Percentiles rank a stretch among this genome's conserved stretches.
Evolutionary conservation across 2,113 vertebrate species (phyloP).

Genomic region (Calyptomena viridis): DNA sequence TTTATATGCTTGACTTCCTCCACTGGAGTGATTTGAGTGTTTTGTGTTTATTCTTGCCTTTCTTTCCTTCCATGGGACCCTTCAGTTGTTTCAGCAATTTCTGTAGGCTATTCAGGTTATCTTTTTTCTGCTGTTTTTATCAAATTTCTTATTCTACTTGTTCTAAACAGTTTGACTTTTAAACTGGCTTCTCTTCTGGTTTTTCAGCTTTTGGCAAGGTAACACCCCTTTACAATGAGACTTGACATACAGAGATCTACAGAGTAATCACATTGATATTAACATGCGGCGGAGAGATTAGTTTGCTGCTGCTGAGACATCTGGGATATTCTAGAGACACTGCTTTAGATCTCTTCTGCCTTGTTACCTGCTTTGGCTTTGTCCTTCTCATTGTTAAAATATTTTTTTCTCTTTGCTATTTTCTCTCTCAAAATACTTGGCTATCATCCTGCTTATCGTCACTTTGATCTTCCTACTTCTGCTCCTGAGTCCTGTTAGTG

Average conservation of each 20-base stretch:
- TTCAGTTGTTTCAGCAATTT: not conserved
- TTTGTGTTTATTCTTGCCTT: not conserved
- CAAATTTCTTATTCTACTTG: not conserved
- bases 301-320: not conserved
- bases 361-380: not conserved
- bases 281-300: not conserved
- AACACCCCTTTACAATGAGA: not conserved
- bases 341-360: not conserved
- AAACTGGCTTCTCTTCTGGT: not conserved
- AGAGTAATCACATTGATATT: not conserved
- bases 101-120: not conserved
- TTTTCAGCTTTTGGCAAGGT: not conserved
- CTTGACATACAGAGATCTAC: rapidly evolving
- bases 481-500: not conserved
- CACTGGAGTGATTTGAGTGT: not conserved
- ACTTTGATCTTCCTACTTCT: not conserved
- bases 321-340: not conserved
- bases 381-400: not conserved
- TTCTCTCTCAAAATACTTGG: not conserved
- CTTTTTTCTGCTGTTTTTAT: not conserved
- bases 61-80: not conserved
- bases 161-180: not conserved
- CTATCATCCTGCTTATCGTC: not conserved
- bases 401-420: not conserved
- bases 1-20: not conserved